These are phyloP conservation scores for Eunapius fragilis DNA, from an alignment of 37 sponge, comb jelly and placozoan genomes.

Conservation along the genomic window DNA sequence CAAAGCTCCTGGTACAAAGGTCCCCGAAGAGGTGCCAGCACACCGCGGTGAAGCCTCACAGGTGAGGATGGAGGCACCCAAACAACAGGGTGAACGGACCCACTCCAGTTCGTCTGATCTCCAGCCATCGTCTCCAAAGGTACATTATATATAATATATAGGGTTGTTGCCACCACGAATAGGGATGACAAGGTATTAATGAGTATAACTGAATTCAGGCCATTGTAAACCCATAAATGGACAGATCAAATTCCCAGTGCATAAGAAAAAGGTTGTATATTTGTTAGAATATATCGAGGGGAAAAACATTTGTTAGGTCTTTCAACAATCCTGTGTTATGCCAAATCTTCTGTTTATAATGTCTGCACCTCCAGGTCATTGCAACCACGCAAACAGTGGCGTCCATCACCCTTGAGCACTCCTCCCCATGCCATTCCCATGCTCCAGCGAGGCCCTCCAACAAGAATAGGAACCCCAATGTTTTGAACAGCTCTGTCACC, in stretches of 20 bases:
- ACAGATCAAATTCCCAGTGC: no score
- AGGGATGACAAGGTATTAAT: no score
- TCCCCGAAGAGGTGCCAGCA: not conserved
- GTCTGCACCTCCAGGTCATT: not conserved
- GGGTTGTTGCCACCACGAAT: no score
- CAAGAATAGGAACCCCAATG: not conserved
- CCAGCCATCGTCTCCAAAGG: not conserved
- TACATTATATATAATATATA: not conserved
- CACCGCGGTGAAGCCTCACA: not conserved
- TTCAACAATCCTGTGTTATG: no score
- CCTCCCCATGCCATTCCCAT: not conserved
- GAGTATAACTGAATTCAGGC: no score
- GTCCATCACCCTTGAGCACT: not conserved
- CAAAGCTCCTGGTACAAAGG: not conserved
- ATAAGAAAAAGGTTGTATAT: no score
- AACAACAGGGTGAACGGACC: not conserved
- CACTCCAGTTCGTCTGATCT: not conserved
- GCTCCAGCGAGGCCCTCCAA: not conserved
- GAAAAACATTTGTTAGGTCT: no score
- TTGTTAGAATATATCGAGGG: no score
- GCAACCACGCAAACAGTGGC: not conserved
- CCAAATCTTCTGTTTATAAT: no score
- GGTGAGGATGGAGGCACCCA: not conserved
- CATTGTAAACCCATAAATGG: no score
- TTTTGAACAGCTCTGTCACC: not conserved